Evolutionary conservation across 2,797 vertebrate genomes (phyloP).

Genomic region (Malacoraja senta): DNA sequence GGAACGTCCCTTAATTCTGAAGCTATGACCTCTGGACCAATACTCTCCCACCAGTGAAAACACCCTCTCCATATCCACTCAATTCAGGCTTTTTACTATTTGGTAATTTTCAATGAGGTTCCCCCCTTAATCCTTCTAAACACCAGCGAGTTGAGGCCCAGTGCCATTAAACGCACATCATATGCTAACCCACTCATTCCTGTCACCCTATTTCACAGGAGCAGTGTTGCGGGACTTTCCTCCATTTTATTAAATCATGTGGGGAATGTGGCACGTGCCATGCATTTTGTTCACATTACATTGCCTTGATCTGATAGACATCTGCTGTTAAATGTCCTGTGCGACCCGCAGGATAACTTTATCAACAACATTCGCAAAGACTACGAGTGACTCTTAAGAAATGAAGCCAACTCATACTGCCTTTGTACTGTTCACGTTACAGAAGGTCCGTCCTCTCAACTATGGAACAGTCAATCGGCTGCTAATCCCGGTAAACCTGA

Average conservation of each 20-base stretch:
- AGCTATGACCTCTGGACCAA: no score
- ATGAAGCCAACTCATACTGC: not conserved
- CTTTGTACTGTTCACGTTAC: constrained; percentile 41
- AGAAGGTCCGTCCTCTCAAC: constrained; percentile 79
- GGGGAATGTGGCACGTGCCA: not conserved
- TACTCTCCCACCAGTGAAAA: no score
- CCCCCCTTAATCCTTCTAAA: no score
- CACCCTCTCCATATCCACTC: no score
- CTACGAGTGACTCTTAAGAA: not conserved
- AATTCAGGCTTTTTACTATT: no score
- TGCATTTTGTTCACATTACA: not conserved
- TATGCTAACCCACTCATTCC: no score
- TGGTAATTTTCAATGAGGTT: no score
- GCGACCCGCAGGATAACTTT: not conserved
- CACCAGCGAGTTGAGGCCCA: no score
- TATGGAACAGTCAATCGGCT: constrained; percentile 74
- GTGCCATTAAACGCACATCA: no score
- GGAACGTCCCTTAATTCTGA: no score
- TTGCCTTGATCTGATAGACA: not conserved
- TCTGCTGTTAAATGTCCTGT: not conserved
- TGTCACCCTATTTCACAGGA: no score
- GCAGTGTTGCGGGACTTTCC: not conserved
- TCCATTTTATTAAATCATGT: not conserved
- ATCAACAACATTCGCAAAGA: not conserved
- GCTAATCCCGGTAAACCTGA: constrained; percentile 89